Conservation (phyloP, 2,113 vertebrate species). For the Erpornis zantholeuca region DNA sequence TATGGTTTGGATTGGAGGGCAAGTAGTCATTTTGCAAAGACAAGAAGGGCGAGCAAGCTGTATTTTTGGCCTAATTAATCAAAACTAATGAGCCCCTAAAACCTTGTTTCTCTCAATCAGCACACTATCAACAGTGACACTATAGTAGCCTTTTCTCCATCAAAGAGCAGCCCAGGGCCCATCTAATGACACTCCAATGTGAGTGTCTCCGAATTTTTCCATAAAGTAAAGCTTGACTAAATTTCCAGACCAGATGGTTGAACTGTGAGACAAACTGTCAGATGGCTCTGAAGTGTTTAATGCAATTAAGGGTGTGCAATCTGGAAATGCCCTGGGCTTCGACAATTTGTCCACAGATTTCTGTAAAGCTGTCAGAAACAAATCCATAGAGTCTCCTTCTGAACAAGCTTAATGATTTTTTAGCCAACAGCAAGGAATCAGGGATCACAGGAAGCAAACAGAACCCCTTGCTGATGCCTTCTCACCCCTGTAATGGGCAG, state of each 20-base stretch:
- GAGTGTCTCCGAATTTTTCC: background rate
- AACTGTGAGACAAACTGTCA: constrained; percentile 22
- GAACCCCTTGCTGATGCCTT: background rate
- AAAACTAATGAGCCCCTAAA: constrained; percentile 40
- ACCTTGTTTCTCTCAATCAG: constrained; percentile 8
- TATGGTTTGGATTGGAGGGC: background rate
- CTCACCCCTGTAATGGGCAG: background rate
- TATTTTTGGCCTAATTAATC: constrained; percentile 37
- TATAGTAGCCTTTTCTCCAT: background rate
- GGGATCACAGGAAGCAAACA: background rate
- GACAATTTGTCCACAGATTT: background rate
- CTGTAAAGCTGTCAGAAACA: background rate
- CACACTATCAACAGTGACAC: background rate
- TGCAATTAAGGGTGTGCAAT: constrained; percentile 35
- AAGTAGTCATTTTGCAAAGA: background rate
- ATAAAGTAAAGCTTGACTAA: background rate
- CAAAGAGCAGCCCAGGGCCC: background rate
- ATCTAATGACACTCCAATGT: background rate
- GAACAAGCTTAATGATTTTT: background rate
- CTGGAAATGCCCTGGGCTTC: constrained; percentile 27
- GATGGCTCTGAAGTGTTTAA: constrained; percentile 24
- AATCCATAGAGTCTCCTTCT: background rate
- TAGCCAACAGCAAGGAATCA: background rate
- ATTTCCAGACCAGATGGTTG: constrained; percentile 32
- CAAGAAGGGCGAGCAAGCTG: background rate